A percentile compares a stretch with the other conserved stretches of the same genome.
These are phyloP conservation scores for Eremophila alpestris DNA, from an alignment of 2,797 vertebrate species.

Conservation along the genomic window DNA sequence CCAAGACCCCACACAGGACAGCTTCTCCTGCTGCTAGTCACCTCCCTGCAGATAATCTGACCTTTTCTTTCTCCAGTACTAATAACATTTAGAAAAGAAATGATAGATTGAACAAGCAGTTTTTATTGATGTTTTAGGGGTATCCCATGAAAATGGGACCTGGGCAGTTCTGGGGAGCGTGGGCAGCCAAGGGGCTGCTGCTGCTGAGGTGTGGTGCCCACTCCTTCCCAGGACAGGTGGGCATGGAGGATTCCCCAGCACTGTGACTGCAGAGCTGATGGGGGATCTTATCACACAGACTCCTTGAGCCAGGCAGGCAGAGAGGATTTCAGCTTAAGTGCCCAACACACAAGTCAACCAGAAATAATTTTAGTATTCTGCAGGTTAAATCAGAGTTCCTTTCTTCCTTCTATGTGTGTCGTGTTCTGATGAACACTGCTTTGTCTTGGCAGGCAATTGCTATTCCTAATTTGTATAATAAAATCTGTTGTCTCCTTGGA, in stretches of 20 bases:
- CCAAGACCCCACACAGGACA: not conserved
- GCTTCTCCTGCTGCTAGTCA: not conserved
- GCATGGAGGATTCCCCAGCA: rapidly evolving
- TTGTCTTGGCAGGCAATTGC: not conserved
- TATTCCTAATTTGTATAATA: constrained; percentile 39
- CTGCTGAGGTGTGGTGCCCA: not conserved
- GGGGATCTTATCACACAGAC: not conserved
- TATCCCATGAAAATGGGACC: not conserved
- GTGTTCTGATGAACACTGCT: not conserved
- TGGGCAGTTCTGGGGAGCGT: rapidly evolving
- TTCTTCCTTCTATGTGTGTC: not conserved
- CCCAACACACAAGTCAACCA: rapidly evolving
- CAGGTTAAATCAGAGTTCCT: not conserved
- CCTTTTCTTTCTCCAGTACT: not conserved
- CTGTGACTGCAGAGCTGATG: not conserved
- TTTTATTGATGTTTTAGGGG: not conserved
- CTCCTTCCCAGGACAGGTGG: not conserved
- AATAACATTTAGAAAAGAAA: not conserved
- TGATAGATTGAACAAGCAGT: not conserved
- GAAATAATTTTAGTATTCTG: constrained; percentile 2
- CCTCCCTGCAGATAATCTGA: not conserved
- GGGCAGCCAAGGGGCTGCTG: not conserved
- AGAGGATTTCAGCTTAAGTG: not conserved
- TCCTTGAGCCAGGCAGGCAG: rapidly evolving
- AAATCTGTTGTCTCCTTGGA: constrained; percentile 50